Evolutionary conservation across 2,888 invertebrate genomes (phyloP), one percentile per base, ranked within the genome.

Genomic region (Athrips mouffetella): DNA sequence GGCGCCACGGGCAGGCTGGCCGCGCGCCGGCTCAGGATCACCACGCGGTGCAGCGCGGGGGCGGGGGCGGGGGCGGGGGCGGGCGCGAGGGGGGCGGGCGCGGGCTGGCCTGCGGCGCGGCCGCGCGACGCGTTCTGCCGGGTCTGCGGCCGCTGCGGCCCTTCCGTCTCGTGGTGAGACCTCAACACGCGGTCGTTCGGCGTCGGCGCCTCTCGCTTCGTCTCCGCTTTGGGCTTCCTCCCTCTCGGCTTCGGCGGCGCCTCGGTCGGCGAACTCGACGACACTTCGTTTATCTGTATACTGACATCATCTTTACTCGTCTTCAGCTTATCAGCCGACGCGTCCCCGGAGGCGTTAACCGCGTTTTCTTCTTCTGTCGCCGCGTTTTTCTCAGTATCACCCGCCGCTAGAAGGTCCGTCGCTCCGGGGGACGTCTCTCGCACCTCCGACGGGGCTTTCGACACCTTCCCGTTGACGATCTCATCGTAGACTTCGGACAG

Each of bases 251-350:
- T 62, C 6, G 73, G 67, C 35, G 86, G 79, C 0, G 65, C 77
- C 33, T 87, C 84, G n/a, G 86, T 85, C 6, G 89, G 87, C 35
- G 90, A 91, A 60, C 91, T 91, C 0, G 92, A 92, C 1, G 92
- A 92, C 13, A 92, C 91, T 71, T 92, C 92, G 70, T 92, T 90
- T 55, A 92, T 92, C 75, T 92, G 92, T 35, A 92, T 91, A 27
- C 86, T 77, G 55, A 86, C 89, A 52, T 42, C 52, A 25, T 44
- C 16, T 4, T 20, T 25, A 11, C 58, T 61, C 8, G 45, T 54
- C 1, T 54, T 60, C 45, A 48, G 51, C 31, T 21, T 51, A 39
- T 51, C 55, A 20, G 54, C 50, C 29, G 18, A 49, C 13, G 21
- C 47, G 15, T 49, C 48, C n/a, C 50, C 62, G 20, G 50, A 55